Conservation (phyloP, 1,140 invertebrate species). For the Euborellia annulipes region DNA sequence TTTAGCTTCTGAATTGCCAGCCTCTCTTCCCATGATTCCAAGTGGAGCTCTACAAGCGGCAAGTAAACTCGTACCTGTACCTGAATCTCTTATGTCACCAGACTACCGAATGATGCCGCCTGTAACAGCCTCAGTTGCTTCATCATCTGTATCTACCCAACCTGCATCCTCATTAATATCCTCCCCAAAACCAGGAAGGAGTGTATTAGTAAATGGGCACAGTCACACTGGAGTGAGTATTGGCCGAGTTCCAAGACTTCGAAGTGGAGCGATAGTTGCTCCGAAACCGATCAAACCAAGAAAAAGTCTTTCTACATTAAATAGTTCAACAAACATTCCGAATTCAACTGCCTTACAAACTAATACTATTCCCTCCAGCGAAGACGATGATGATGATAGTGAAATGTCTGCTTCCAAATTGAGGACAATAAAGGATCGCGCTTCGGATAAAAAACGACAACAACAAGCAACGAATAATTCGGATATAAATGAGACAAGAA, state of each 20-base stretch:
- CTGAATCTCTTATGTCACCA: slow-evolving; percentile 70
- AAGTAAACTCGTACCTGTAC: slow-evolving; percentile 69
- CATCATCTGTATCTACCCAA: slow-evolving; percentile 21
- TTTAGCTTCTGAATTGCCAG: slow-evolving; percentile 12
- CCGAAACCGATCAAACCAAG: too few relatives aligned
- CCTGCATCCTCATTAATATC: slow-evolving; percentile 7
- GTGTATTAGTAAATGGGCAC: background rate
- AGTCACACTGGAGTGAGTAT: slow-evolving; percentile 3
- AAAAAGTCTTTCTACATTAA: too few relatives aligned
- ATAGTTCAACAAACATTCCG: too few relatives aligned
- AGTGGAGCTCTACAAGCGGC: slow-evolving; percentile 51
- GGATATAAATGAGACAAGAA: slow-evolving; percentile 24
- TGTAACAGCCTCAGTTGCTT: too few relatives aligned
- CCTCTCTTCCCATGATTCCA: too few relatives aligned
- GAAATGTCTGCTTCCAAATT: slow-evolving; percentile 42
- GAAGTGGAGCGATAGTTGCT: too few relatives aligned
- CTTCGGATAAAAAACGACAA: slow-evolving; percentile 34
- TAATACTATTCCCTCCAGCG: too few relatives aligned
- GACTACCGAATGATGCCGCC: slow-evolving; percentile 36
- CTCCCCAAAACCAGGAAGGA: slow-evolving; percentile 3
- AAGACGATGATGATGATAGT: slow-evolving; percentile 32
- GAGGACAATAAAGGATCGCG: slow-evolving; percentile 36
- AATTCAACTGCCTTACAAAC: too few relatives aligned
- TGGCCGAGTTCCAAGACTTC: background rate
- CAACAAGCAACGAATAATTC: slow-evolving; percentile 23